Evolutionary conservation across 2,888 invertebrate species (phyloP), one percentile per base, ranked within the genome.

Genomic region (Tholera decimalis): DNA sequence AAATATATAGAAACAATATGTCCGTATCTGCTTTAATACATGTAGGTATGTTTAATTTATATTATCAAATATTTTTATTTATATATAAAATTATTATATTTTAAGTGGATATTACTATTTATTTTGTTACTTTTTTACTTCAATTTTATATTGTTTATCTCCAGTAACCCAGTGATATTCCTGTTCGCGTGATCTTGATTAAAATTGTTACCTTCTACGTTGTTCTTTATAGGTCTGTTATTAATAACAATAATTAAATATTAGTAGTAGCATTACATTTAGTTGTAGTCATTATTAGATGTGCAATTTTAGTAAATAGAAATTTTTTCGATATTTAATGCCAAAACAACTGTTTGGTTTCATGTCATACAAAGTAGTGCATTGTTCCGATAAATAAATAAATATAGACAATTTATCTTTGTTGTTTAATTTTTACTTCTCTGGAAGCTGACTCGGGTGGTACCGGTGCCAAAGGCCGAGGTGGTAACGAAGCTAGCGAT

Each of bases 301-400:
- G 95, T 95, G 95, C 95, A 95, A 95, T 95, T 89, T 93, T 94
- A 94, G 93, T 77, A 79, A 84, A 78, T 94, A 92, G 89, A 87
- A 76, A 84, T 84, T 84, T 73, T 86, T 88, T 86, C 88, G 83
- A 89, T 88, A 87, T 89, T 91, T 89, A 91, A 92, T 89, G 91
- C 94, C 93, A 94, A 92, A 92, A 91, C 85, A 83, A 81, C 70
- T 88, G 85, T 89, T 94, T 94, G 92, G 94, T 90, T 90, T 91
- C 85, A 89, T 91, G 89, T 91, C 83, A 92, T 92, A 92, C 92
- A 93, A 92, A 93, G 90, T 94, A 95, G 94, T 92, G 87, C 94
- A 94, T 92, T 94, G 93, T 94, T 94, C 88, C 85, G 89, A 92
- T 92, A 86, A 91, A 92, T 91, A 85, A 91, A 92, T 89, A 89